Evolutionary conservation across 2,797 vertebrate species (phyloP), one percentile per base, ranked within the genome.

Genomic region (Protosalanx chinensis): DNA sequence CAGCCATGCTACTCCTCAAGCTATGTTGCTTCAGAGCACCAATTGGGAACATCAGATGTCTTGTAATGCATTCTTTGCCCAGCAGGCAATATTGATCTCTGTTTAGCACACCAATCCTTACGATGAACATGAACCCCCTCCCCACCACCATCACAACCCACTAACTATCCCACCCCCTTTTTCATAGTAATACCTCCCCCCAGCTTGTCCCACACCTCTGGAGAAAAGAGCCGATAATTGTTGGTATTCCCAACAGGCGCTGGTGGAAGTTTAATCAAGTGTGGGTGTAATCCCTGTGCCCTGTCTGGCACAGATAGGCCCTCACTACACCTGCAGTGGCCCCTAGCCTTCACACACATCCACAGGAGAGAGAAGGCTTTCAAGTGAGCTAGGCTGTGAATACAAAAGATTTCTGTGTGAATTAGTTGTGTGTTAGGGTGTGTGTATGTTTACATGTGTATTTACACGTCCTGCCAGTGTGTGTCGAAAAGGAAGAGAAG

Each of bases 211-310:
- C 77, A 81, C 72, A 80, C 88, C 85, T 86, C 67, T 63, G 66
- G 84, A 90, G 88, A 81, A 79, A 63, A 76, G 78, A 85, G 80
- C 83, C 87, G 88, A 91, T 93, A 91, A 93, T 92, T 92, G 89
- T 90, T 84, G 84, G 81, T 86, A 91, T 88, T 90, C 91, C 89
- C 91, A 91, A 87, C 84, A 89, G 91, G 85, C 79, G 67, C 37
- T 75, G 67, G 79, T 72, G 81, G 81, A 84, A 84, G 85, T 90
- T 91, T 92, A 92, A 93, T 93, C 91, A 89, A 87, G 78, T 85
- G 79, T 82, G 76, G 15, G 5, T 56, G 51, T 92, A 92, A 93
- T 92, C 90, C 89, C 86, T 5, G 20, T 83, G 81, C 71, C 79
- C 89, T 90, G 85, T 91, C 86, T 90, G 85, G 80, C 82, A 82